These are phyloP conservation scores for Aspidiotus destructor DNA, from an alignment of 2,888 invertebrate species.

Conservation along the genomic window DNA sequence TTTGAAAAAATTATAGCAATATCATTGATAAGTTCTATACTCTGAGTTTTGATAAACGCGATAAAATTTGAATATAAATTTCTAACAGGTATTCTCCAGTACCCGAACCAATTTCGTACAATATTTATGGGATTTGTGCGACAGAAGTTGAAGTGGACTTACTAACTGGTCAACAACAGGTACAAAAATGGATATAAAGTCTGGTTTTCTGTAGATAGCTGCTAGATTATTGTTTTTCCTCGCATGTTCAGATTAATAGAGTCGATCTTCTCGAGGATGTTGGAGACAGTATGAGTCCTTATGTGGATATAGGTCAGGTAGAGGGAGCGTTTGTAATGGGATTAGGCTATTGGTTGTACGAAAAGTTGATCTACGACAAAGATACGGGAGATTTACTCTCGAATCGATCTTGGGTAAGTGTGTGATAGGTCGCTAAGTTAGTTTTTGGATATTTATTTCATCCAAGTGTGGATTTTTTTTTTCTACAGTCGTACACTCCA, in stretches of 20 bases:
- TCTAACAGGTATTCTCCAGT: conserved; percentile 8
- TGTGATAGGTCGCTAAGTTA: conserved; percentile 55
- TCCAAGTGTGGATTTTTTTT: conserved; percentile 43
- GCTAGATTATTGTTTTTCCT: not conserved
- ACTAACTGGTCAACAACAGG: conserved; percentile 83
- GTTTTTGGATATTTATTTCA: conserved; percentile 77
- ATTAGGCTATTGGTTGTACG: conserved; percentile 34
- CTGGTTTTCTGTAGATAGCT: not conserved
- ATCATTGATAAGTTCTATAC: too few species aligned
- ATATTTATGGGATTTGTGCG: conserved; percentile 64
- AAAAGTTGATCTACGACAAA: conserved; percentile 27
- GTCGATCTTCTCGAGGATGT: conserved; percentile 96
- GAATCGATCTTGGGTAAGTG: conserved; percentile 30
- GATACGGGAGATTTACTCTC: conserved; percentile 28
- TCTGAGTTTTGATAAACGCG: too few species aligned
- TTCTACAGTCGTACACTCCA: conserved; percentile 59
- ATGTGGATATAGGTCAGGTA: conserved; percentile 92
- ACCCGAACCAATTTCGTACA: not conserved
- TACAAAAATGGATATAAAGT: conserved; percentile 38
- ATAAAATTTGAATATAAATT: not conserved
- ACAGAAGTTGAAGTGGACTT: conserved; percentile 89
- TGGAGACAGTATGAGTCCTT: conserved; percentile 89
- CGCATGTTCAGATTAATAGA: conserved; percentile 53
- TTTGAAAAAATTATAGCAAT: too few species aligned
- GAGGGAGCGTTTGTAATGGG: conserved; percentile 86